Conservation (phyloP, 2,888 invertebrate species). For the Hyposoter dolosus region DNA sequence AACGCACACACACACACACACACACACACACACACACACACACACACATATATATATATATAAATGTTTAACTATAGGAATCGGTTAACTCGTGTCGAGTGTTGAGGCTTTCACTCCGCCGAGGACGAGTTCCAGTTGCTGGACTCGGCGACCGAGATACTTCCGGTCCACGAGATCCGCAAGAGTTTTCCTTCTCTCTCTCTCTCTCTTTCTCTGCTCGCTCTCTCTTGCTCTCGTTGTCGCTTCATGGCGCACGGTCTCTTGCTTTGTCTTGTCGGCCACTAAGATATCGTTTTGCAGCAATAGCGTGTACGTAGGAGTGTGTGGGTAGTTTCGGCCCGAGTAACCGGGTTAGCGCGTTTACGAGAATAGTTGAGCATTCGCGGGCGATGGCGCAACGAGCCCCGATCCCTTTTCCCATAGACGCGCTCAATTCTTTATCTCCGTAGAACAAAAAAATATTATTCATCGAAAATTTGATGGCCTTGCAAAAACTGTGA, state of each 20-base stretch:
- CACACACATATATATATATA: background rate
- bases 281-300: slow-evolving; percentile 35
- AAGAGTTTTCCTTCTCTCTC: slow-evolving; percentile 17
- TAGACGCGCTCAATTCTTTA: slow-evolving; percentile 19
- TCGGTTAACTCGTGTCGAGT: slow-evolving; percentile 42
- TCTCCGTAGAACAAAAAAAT: background rate
- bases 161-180: slow-evolving; percentile 59
- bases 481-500: too few species aligned
- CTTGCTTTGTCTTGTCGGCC: slow-evolving; percentile 11
- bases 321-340: slow-evolving; percentile 27
- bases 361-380: slow-evolving; percentile 59
- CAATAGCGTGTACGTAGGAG: slow-evolving; percentile 2
- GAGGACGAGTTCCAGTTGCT: slow-evolving; percentile 61
- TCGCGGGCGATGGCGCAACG: slow-evolving; percentile 59
- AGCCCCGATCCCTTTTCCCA: background rate
- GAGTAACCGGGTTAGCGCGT: slow-evolving; percentile 60
- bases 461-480: too few species aligned
- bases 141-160: slow-evolving; percentile 66
- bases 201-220: background rate
- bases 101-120: slow-evolving; percentile 58
- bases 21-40: too few species aligned
- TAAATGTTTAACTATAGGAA: slow-evolving; percentile 12
- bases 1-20: too few species aligned
- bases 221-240: background rate
- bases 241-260: background rate